A percentile compares a stretch with the other conserved stretches of the same genome.
These are phyloP conservation scores for Pseudomyrmex dendroicus DNA, from an alignment of 1,140 invertebrate genomes.

Conservation along the genomic window DNA sequence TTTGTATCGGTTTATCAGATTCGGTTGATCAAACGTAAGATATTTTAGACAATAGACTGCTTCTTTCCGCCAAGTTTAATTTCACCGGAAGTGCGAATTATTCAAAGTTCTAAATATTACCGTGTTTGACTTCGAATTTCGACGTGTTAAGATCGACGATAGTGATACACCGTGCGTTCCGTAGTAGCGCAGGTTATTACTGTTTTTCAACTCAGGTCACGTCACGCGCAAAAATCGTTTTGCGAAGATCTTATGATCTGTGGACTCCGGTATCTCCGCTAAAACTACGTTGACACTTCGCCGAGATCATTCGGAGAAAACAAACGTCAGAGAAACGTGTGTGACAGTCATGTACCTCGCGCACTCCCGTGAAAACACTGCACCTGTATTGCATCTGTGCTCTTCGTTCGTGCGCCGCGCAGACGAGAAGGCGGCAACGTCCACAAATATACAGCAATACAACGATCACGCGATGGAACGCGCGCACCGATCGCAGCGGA, in stretches of 20 bases:
- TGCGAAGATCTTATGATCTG: background rate
- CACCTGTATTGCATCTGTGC: no score
- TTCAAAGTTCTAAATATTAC: background rate
- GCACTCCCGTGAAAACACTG: background rate
- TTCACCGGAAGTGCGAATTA: background rate
- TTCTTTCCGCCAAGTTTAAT: background rate
- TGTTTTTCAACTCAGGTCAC: conserved; percentile 38
- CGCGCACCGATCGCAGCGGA: conserved; percentile 15
- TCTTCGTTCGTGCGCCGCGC: conserved; percentile 10
- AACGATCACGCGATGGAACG: conserved; percentile 14
- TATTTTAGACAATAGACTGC: no score
- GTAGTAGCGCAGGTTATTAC: no score
- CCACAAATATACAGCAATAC: background rate
- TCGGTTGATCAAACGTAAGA: conserved; percentile 4
- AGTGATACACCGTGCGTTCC: background rate
- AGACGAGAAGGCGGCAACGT: background rate
- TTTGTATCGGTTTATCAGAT: background rate
- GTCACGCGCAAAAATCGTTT: conserved; percentile 40
- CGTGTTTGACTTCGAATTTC: background rate
- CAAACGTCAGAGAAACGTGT: background rate
- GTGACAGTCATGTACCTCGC: conserved; percentile 3
- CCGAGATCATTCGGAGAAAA: background rate
- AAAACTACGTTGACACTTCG: background rate
- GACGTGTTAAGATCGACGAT: background rate
- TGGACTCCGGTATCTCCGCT: background rate